phyloP scores from a whole-genome alignment of 2,113 vertebrate species.

The Acinonyx jubatus region DNA sequence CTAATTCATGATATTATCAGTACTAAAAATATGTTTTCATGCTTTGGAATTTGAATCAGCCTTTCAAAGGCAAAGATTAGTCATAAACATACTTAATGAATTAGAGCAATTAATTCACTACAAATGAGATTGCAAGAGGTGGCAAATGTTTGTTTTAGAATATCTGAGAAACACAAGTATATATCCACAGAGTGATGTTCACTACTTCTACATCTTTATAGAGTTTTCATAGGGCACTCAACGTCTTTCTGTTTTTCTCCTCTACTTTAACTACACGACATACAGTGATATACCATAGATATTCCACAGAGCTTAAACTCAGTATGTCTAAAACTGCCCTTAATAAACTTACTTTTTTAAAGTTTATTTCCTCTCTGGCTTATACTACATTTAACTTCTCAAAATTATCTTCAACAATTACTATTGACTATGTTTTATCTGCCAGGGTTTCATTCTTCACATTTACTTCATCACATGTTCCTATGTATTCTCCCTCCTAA shows the following conservation, averaged over 20 bases:
- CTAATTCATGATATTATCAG: not conserved
- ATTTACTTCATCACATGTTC: not conserved
- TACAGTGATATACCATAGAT: not conserved
- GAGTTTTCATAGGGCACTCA: not conserved
- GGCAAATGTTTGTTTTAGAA: not conserved
- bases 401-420: not conserved
- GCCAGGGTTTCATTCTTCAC: not conserved
- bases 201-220: not conserved
- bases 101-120: not conserved
- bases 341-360: not conserved
- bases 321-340: not conserved
- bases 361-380: not conserved
- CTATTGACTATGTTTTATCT: not conserved
- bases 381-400: not conserved
- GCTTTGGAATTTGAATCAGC: not conserved
- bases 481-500: not conserved
- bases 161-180: not conserved
- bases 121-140: not conserved
- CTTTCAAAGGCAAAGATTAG: not conserved
- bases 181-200: not conserved
- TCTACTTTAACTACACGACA: not conserved
- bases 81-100: not conserved
- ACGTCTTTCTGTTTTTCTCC: not conserved
- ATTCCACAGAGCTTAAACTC: not conserved
- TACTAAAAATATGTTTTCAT: not conserved